These are phyloP conservation scores for Osedax frankpressi DNA, from an alignment of 2,888 invertebrate genomes.

Conservation along the genomic window DNA sequence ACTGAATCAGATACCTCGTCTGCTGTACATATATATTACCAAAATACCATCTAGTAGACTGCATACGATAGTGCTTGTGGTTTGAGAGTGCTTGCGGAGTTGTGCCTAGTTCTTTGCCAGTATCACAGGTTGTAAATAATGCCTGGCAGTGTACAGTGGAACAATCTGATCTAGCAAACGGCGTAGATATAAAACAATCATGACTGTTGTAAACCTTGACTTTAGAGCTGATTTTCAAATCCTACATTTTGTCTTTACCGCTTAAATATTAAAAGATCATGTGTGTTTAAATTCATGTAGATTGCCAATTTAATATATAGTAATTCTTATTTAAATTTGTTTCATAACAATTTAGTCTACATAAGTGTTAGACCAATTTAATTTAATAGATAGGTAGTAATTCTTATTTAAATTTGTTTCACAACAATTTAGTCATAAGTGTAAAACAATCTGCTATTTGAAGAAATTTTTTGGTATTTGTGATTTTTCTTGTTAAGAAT, in stretches of 20 bases:
- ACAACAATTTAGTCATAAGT: too few species aligned
- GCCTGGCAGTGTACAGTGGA: not conserved
- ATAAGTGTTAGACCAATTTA: too few species aligned
- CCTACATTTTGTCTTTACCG: not conserved
- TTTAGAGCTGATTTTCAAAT: not conserved
- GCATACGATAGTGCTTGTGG: not conserved
- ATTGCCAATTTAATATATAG: not conserved
- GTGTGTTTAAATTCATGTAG: not conserved
- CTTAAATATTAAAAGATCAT: not conserved
- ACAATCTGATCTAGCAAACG: not conserved
- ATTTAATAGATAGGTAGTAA: too few species aligned
- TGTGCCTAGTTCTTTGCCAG: not conserved
- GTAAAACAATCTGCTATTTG: slow-evolving; percentile 4
- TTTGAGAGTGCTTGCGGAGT: slow-evolving; percentile 3
- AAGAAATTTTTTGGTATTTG: not conserved
- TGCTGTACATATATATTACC: not conserved
- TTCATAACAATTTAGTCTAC: not conserved
- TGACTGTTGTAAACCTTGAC: not conserved
- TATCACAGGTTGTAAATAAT: not conserved
- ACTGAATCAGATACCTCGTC: not conserved
- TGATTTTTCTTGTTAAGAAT: not conserved
- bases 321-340: slow-evolving; percentile 4
- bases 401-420: too few species aligned
- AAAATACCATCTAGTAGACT: not conserved
- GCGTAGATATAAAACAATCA: not conserved